Evolutionary conservation across 2,113 vertebrate species (phyloP), one percentile per base, ranked within the genome.

Genomic region (Sorex fumeus): DNA sequence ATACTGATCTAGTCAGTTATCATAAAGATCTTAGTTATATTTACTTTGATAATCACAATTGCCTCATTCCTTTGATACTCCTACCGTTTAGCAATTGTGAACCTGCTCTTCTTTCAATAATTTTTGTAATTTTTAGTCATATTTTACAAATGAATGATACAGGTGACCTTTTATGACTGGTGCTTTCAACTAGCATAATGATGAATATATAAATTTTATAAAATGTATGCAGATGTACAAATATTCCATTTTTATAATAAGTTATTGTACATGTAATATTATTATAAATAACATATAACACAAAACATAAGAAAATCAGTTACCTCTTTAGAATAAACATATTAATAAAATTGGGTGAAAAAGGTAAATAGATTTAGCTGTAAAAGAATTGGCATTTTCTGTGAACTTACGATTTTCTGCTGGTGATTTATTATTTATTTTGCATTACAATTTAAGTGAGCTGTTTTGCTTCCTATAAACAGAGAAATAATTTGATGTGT

Each of bases 341-440:
- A 79, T 94, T 57, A 40, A 50, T 28, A 94, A 28, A 11, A 40
- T 1, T 87, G 0, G 12, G 86, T 93, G 8, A 83, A 92, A 93
- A 80, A 30, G 45, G 5, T 23, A 94, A n/a, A 84, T 53, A 60
- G 91, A 21, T 66, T 77, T 94, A 87, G 72, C 1, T 93, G 5
- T 79, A 7, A 77, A 89, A 95, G n/a, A 50, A 66, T 87, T 93
- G 83, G 57, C 30, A 57, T 81, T 96, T 93, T 71, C 10, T 62
- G 91, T 62, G 0, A 30, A 87, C 70, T 88, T 96, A 91, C 88
- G 85, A 95, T 87, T 94, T 78, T 95, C 93, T 72, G 78, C 30
- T 91, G 94, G 87, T 87, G 66, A 95, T 19, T 88, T 62, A 64
- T 40, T 85, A 76, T 90, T 96, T 95, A 23, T 80, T 97, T 97